Evolutionary conservation across 2,113 vertebrate genomes (phyloP), one percentile per base, ranked within the genome.

Genomic region (Peromyscus leucopus): DNA sequence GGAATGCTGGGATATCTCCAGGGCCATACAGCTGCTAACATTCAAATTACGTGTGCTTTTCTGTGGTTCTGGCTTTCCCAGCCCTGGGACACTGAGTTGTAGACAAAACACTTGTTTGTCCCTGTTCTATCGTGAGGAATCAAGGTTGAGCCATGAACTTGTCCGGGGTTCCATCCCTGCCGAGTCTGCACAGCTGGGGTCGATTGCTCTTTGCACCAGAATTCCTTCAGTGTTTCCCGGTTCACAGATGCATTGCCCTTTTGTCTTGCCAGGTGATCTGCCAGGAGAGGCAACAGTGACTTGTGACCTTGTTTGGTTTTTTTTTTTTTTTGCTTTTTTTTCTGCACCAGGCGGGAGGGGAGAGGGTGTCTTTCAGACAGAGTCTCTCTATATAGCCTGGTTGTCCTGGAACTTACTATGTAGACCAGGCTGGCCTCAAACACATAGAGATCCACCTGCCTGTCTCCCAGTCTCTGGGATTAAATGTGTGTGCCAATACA

Each of bases 221-320:
- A 72, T 80, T 88, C 71, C 63, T 87, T 61, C 57, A 76, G 72
- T 46, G 46, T 82, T 76, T 57, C n/a, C 57, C 22, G 28, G 46
- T 26, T 71, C 42, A 85, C 31, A 63, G 24, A 36, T 16, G 48
- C 13, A 51, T 16, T 31, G 71, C 26, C 31, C 46, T 61, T 96
- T 83, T 33, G 55, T 75, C 57, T 48, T 87, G 84, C 39, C 72
- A 51, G 46, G 13, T 91, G 51, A 97, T 71, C 72, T 88, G 71
- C 57, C 86, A 91, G 42, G n/a, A 82, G 48, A 78, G 71, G 76
- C 57, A 61, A 93, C 83, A 39, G 19, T 65, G 36, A 83, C 55
- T 63, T 57, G 15, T 48, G 69, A 26, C 7, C 36, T 72, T 83
- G 59, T 57, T 63, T 67, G 57, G 17, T 59, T 42, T 36, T 63